Base-by-base conservation (phyloP, 2,113 vertebrate genomes). In the Carassius carassius region DNA sequence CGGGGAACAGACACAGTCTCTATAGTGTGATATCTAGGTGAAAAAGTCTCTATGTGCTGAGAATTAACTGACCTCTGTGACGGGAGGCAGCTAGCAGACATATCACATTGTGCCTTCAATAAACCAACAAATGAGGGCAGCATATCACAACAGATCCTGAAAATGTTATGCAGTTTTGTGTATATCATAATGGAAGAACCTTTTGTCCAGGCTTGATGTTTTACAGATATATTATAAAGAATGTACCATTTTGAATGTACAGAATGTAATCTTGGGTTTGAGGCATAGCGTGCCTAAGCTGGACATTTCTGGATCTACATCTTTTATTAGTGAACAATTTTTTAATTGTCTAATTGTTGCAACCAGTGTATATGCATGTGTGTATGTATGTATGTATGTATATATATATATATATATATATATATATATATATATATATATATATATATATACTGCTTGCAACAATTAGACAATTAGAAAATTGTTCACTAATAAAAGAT, bases 101-200 rank as follows among this genome's bases (percentile, higher is more conserved):
- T 4, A 62, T 17, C 32, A 35, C 12, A 49, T 19, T 60, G 67
- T 65, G 41, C 75, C n/a, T 84, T 16, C 62, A 69, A 35, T 23
- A 69, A 49, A 56, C 13, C 21, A 41, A 84, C 83, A 29, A 51
- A 41, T 58, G 83, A 84, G 83, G 83, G 83, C 83, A 84, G 83
- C 74, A 84, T 13, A 70, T 69, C 54, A 51, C 73, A 67, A 25
- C 51, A 19, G 17, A 77, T 70, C 11, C 21, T 10, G 29, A 37
- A 72, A 72, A 72, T n/a, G 25, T 35, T 17, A 9, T 67, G 8
- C 14, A 8, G 14, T 32, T 12, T 21, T 41, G 8, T 23, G 41
- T 73, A 7, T n/a, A 1, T 23, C 37, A 73, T 44, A 69, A 21
- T 37, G 65, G 17, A 69, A 56, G 54, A 21, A 56, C 6, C 19